phyloP scores from a whole-genome alignment of 2,797 vertebrate species.

The Kryptopterus vitreolus region DNA sequence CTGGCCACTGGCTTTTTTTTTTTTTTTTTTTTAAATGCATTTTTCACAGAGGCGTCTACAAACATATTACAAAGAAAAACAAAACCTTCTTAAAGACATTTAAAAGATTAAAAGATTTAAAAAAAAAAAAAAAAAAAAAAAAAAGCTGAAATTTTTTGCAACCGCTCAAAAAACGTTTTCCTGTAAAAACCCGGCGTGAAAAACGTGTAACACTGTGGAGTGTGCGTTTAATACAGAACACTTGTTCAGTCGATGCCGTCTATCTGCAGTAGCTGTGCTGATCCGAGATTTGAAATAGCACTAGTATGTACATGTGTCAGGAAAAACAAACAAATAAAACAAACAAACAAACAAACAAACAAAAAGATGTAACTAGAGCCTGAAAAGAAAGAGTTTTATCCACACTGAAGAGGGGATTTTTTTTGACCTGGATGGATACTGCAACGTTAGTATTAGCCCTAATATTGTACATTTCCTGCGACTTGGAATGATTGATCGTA shows the following conservation, averaged over 20 bases:
- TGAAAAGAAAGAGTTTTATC: not conserved
- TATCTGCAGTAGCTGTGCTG: constrained; percentile 50
- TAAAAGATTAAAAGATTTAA: too few species aligned
- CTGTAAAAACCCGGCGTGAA: constrained; percentile 16
- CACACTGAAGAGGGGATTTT: not conserved
- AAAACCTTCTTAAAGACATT: too few species aligned
- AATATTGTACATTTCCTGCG: constrained; percentile 17
- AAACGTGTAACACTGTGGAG: constrained; percentile 46
- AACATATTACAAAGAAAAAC: too few species aligned
- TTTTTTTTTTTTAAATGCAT: too few species aligned
- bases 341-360: too few species aligned
- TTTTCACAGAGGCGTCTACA: too few species aligned
- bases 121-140: too few species aligned
- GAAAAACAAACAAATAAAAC: not conserved
- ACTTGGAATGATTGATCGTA: constrained; percentile 47
- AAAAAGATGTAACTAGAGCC: not conserved
- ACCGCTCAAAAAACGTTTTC: not conserved
- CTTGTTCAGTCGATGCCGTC: constrained; percentile 44
- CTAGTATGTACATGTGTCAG: constrained; percentile 58
- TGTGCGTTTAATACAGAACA: constrained; percentile 36
- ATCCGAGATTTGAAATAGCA: constrained; percentile 49
- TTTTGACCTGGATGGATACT: not conserved
- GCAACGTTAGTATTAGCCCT: constrained; percentile 20
- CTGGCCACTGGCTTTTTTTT: too few species aligned
- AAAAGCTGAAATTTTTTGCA: constrained; percentile 31